Conservation (phyloP, 1,140 invertebrate species). For the Artemia franciscana region DNA sequence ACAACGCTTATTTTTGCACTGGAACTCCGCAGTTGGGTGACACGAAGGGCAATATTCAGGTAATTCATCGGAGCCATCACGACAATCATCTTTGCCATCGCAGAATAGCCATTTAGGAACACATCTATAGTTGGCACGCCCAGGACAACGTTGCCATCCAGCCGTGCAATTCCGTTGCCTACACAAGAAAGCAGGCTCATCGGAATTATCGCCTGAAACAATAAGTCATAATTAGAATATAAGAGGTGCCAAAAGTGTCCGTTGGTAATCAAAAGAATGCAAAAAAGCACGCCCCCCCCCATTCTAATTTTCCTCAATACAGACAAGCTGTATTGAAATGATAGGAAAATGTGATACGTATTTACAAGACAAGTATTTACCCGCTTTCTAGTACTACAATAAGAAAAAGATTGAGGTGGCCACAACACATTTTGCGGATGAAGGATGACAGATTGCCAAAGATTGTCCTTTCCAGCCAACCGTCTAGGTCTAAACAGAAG, state of each 20-base stretch:
- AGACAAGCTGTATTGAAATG: constrained; percentile 1
- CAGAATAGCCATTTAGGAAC: constrained; percentile 89
- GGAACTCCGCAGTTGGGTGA: constrained; percentile 64
- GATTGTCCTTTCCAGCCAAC: too few species aligned
- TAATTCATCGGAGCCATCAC: constrained; percentile 56
- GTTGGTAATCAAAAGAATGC: too few species aligned
- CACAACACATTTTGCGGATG: too few species aligned
- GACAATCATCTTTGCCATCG: constrained; percentile 55
- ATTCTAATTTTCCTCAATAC: too few species aligned
- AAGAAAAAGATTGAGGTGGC: too few species aligned
- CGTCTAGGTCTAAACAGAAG: too few species aligned
- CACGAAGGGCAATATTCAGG: constrained; percentile 70
- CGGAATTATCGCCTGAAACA: constrained; percentile 58
- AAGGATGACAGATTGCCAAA: too few species aligned
- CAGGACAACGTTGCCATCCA: constrained; percentile 75
- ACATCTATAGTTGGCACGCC: constrained; percentile 66
- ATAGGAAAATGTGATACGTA: not conserved
- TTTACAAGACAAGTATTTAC: too few species aligned
- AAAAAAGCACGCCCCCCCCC: too few species aligned
- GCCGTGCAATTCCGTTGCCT: constrained; percentile 62
- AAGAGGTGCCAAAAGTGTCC: too few species aligned
- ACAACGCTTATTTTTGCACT: constrained; percentile 73
- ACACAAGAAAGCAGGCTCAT: constrained; percentile 78
- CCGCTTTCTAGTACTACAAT: too few species aligned
- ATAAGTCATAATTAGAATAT: too few species aligned